Evolutionary conservation across 2,113 vertebrate genomes (phyloP).

Genomic region (Peucedramus taeniatus): DNA sequence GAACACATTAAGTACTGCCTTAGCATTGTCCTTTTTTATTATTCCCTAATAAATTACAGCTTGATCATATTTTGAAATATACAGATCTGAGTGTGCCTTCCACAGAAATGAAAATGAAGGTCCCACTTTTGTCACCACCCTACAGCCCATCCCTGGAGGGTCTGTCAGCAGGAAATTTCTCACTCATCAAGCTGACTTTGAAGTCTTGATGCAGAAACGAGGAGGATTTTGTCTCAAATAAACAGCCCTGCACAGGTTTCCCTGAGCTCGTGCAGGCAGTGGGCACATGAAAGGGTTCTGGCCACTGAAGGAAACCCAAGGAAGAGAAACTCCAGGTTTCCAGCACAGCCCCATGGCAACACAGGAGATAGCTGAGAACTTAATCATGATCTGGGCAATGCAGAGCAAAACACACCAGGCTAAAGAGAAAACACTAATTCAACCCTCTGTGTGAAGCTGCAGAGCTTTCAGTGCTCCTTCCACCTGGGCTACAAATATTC

Average conservation of each 20-base stretch:
- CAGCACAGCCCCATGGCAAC: background rate
- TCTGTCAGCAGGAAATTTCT: background rate
- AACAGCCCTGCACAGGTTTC: background rate
- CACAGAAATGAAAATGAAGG: background rate
- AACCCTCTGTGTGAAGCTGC: background rate
- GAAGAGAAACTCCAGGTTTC: background rate
- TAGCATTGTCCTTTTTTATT: background rate
- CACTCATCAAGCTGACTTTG: background rate
- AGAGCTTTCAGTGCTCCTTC: background rate
- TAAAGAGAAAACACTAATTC: background rate
- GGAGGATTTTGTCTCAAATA: background rate
- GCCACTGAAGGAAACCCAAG: background rate
- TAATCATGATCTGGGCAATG: background rate
- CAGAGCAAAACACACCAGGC: background rate
- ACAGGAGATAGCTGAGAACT: background rate
- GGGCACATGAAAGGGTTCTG: background rate
- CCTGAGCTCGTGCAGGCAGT: accelerated
- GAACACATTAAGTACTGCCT: background rate
- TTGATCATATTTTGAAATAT: background rate
- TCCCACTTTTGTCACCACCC: background rate
- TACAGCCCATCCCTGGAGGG: background rate
- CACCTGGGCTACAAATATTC: background rate
- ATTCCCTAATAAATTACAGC: background rate
- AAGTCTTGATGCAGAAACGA: background rate
- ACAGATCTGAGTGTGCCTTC: background rate